Conservation (phyloP, 1,140 invertebrate genomes). For the Calosoma granatense region DNA sequence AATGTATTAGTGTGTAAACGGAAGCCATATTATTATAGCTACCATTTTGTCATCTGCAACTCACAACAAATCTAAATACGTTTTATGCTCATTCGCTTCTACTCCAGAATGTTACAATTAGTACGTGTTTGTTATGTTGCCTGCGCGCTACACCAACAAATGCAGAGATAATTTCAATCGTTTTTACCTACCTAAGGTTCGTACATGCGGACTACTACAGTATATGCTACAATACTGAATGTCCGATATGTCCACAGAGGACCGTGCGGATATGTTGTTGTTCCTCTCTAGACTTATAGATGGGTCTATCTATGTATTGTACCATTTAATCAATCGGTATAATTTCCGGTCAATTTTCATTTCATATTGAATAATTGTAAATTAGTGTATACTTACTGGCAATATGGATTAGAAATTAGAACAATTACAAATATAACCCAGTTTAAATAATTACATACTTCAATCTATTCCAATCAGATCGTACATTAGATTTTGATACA, state of each 20-base stretch:
- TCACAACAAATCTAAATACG: constrained; percentile 32
- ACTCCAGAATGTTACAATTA: neutral
- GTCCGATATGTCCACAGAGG: too few species aligned
- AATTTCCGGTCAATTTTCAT: too few species aligned
- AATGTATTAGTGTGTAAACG: neutral
- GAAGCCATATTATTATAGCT: neutral
- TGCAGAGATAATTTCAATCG: constrained; percentile 6
- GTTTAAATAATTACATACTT: too few species aligned
- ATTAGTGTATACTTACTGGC: too few species aligned
- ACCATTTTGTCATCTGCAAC: constrained; percentile 27
- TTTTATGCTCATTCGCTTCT: constrained; percentile 5
- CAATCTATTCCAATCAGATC: neutral
- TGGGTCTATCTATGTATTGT: too few species aligned
- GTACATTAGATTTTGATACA: neutral
- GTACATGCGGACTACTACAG: neutral
- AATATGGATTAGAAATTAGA: too few species aligned
- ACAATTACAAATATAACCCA: too few species aligned
- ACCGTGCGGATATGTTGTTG: too few species aligned
- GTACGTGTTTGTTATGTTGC: neutral
- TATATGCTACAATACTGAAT: too few species aligned
- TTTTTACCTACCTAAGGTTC: constrained; percentile 1
- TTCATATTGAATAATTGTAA: too few species aligned
- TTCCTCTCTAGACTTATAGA: too few species aligned
- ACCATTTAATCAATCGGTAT: too few species aligned
- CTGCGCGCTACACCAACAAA: neutral